phyloP scores from a whole-genome alignment of 2,113 vertebrate genomes.

The Rhodinocichla rosea region DNA sequence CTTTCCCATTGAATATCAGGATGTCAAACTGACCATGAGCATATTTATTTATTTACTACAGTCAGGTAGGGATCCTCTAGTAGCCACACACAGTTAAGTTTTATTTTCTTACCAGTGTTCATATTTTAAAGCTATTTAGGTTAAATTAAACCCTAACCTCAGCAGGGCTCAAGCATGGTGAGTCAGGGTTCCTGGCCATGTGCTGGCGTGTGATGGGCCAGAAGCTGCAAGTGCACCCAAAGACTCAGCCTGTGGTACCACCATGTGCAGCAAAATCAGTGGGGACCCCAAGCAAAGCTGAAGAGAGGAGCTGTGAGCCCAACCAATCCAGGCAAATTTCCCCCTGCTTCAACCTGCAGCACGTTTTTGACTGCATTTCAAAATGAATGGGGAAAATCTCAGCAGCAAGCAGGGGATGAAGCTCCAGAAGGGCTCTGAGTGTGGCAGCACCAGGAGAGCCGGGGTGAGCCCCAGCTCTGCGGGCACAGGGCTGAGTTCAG shows the following conservation, averaged over 20 bases:
- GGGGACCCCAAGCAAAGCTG: accelerated
- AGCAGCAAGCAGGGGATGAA: neutral
- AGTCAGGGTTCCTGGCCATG: neutral
- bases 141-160: neutral
- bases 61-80: neutral
- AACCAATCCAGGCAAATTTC: too few relatives aligned
- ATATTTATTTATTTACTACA: neutral
- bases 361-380: neutral
- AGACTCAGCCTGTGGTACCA: neutral
- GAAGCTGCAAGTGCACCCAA: neutral
- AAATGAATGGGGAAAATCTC: neutral
- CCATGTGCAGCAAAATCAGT: accelerated
- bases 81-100: neutral
- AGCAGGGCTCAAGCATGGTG: neutral
- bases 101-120: neutral
- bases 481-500: neutral
- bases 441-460: neutral
- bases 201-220: neutral
- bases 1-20: neutral
- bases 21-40: accelerated
- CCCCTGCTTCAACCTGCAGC: neutral
- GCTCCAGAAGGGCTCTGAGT: neutral
- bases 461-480: neutral
- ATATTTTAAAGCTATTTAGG: neutral
- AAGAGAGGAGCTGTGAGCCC: neutral